These are phyloP conservation scores for Trachelus troglodyta DNA, from an alignment of 2,888 invertebrate species.

Conservation along the genomic window DNA sequence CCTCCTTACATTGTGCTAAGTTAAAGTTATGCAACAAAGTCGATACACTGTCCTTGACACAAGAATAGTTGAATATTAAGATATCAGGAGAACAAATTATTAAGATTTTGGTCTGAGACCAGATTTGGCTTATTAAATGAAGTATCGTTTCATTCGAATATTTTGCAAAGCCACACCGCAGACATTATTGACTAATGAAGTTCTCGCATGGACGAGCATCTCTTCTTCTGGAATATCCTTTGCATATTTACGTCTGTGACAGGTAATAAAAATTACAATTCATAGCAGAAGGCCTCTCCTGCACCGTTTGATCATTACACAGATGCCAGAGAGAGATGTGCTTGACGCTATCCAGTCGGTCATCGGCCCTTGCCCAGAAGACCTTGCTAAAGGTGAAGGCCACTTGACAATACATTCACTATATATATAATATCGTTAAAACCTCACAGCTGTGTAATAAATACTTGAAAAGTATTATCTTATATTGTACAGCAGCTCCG, in stretches of 20 bases:
- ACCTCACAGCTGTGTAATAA: conserved; percentile 1
- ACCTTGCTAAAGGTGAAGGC: conserved; percentile 44
- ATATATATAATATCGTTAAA: conserved; percentile 5
- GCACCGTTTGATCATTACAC: not conserved
- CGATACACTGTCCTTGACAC: not conserved
- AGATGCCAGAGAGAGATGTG: not conserved
- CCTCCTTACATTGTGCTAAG: not conserved
- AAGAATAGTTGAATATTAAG: not conserved
- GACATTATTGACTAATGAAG: not conserved
- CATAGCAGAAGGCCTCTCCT: not conserved
- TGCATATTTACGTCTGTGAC: not conserved
- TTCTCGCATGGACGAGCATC: not conserved
- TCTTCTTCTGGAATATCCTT: not conserved
- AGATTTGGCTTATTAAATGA: not conserved
- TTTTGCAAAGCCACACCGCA: not conserved
- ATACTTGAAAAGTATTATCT: not conserved
- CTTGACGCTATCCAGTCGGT: conserved; percentile 23
- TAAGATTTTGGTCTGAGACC: not conserved
- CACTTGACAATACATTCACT: conserved; percentile 12
- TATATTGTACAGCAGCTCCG: not conserved
- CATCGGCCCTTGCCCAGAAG: conserved; percentile 37
- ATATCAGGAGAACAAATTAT: too few species aligned
- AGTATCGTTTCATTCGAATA: not conserved
- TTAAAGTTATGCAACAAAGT: not conserved
- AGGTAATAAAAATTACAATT: not conserved